Evolutionary conservation across 2,113 vertebrate genomes (phyloP).

Genomic region (Cranoglanis bouderius): DNA sequence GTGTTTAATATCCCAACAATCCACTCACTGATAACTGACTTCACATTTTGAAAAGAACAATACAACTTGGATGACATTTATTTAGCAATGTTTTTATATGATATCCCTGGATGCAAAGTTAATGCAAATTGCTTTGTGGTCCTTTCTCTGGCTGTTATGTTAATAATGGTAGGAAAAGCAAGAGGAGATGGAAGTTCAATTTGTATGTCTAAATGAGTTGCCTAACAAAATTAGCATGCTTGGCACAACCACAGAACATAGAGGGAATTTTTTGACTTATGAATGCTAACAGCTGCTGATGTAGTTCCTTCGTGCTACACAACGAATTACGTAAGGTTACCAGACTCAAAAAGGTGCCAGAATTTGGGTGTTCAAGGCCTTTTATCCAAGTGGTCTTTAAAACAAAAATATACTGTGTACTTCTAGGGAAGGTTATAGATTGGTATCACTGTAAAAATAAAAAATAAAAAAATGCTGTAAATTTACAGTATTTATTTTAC

Average conservation of each 20-base stretch:
- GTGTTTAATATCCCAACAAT: not conserved
- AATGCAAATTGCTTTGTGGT: slow-evolving; percentile 27
- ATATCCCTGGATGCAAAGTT: slow-evolving; percentile 4
- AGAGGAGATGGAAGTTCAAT: slow-evolving; percentile 36
- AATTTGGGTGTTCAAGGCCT: not conserved
- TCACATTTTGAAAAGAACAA: not conserved
- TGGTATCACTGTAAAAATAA: not conserved
- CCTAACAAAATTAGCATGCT: slow-evolving; percentile 45
- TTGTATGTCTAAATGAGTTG: slow-evolving; percentile 49
- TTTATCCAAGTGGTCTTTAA: not conserved
- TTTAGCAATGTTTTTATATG: not conserved
- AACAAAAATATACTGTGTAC: not conserved
- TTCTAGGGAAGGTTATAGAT: not conserved
- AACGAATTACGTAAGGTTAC: slow-evolving; percentile 19
- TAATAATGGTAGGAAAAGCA: slow-evolving; percentile 31
- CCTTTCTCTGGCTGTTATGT: slow-evolving; percentile 13
- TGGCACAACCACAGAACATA: slow-evolving; percentile 27
- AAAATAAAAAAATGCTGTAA: not conserved
- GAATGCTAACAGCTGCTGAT: slow-evolving; percentile 25
- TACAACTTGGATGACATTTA: slow-evolving; percentile 11
- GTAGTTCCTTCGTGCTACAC: slow-evolving; percentile 22
- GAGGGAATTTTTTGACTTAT: slow-evolving; percentile 26
- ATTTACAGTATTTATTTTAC: not conserved
- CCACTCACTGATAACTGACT: not conserved
- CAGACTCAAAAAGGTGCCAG: slow-evolving; percentile 7